A percentile compares a stretch with the other conserved stretches of the same genome.
phyloP scores from a whole-genome alignment of 2,888 invertebrate genomes.

The Lampropteryx suffumata region DNA sequence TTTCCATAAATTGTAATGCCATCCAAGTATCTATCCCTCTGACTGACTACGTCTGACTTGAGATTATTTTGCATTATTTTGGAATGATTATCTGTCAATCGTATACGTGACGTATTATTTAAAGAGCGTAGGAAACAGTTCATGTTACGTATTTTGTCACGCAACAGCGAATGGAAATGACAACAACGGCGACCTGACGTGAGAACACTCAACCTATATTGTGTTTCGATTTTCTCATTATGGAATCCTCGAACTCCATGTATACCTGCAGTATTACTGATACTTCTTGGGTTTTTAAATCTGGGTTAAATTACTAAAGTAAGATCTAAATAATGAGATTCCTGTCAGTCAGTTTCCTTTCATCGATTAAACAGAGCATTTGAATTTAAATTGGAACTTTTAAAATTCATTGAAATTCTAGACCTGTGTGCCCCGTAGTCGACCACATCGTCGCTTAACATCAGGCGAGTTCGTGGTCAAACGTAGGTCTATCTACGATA shows the following conservation, averaged over 20 bases:
- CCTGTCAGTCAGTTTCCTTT: constrained; percentile 12
- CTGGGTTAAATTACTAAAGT: constrained; percentile 1
- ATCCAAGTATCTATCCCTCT: constrained; percentile 10
- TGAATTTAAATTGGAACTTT: constrained; percentile 20
- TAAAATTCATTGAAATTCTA: constrained; percentile 17
- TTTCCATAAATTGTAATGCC: constrained; percentile 24
- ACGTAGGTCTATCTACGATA: no score
- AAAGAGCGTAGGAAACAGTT: constrained; percentile 1
- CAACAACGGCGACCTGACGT: constrained; percentile 2
- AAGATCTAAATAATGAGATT: constrained; percentile 19
- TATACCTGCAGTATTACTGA: neutral
- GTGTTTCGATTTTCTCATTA: constrained; percentile 15
- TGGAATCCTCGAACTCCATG: neutral
- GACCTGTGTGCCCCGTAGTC: no score
- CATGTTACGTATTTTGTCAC: constrained; percentile 7
- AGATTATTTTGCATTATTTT: constrained; percentile 5
- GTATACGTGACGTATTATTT: constrained; percentile 1
- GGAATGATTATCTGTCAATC: constrained; percentile 7
- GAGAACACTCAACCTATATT: constrained; percentile 3
- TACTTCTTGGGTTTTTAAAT: constrained; percentile 1
- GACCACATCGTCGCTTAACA: no score
- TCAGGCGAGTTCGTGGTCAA: no score
- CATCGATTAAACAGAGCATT: constrained; percentile 13
- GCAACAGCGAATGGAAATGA: constrained; percentile 17
- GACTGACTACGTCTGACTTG: constrained; percentile 6